These are phyloP conservation scores for Drosophila willistoni DNA, from an alignment of 1,140 invertebrate genomes.

Conservation along the genomic window DNA sequence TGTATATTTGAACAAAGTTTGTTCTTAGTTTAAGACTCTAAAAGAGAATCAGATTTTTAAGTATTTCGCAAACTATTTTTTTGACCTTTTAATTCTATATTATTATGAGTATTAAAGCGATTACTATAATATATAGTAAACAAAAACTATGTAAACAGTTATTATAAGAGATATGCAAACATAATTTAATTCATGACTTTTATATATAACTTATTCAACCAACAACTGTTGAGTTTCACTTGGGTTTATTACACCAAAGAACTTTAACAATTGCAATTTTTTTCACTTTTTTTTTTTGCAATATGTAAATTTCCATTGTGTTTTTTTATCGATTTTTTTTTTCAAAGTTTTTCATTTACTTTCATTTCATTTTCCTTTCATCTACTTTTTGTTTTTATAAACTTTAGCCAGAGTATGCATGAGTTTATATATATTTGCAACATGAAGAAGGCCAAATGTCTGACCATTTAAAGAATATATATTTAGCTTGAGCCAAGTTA, in stretches of 20 bases:
- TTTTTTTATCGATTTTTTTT: slow-evolving; percentile 5
- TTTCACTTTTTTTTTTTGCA: not conserved
- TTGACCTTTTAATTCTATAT: too few species aligned
- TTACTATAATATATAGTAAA: too few species aligned
- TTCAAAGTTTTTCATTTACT: slow-evolving; percentile 8
- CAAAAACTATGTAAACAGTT: too few species aligned
- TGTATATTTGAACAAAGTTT: too few species aligned
- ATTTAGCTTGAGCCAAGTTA: not conserved
- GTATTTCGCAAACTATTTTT: too few species aligned
- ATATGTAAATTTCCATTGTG: slow-evolving; percentile 6
- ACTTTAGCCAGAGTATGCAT: not conserved
- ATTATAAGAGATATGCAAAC: too few species aligned
- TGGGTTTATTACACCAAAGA: not conserved
- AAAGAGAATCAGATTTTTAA: too few species aligned
- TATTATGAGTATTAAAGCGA: too few species aligned
- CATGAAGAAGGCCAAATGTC: not conserved
- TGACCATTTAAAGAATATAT: not conserved
- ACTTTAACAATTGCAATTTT: not conserved
- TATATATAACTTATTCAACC: too few species aligned
- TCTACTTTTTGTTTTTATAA: slow-evolving; percentile 5
- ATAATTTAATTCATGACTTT: too few species aligned
- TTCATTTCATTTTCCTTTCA: slow-evolving; percentile 7
- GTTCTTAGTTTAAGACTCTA: too few species aligned
- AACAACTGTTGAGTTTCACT: too few species aligned
- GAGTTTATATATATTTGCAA: not conserved